Evolutionary conservation across 2,888 invertebrate genomes (phyloP), one percentile per base, ranked within the genome.

Genomic region (Acleris laterana): DNA sequence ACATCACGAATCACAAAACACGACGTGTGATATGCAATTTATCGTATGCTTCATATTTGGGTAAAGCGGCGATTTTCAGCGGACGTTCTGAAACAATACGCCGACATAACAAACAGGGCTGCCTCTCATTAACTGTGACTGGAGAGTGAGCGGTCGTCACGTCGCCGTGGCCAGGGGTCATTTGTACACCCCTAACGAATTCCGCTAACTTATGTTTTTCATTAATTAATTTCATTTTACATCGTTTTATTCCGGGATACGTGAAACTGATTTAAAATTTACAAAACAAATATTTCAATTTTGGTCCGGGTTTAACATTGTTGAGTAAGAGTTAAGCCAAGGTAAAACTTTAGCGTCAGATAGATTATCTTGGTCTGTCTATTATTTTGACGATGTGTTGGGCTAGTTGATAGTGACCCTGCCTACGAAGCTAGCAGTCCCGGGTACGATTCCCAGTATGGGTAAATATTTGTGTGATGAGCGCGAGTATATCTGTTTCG

Each of bases 141-240:
- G 76, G 78, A 80, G 83, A 83, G 80, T 80, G 82, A 85, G 75
- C 81, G 85, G 82, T 80, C 83, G 85, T 86, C 82, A 78, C 79
- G 76, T 78, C 74, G 73, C 44, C 44, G 55, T 76, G 76, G 78
- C 77, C 81, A 76, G 74, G 71, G 74, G 76, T 79, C 84, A 86
- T 87, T 88, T 88, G 85, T 85, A 81, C 78, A 74, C 79, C 82
- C 82, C 80, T 80, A 85, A 85, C 82, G 78, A 84, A 85, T 87
- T 83, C 77, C 72, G 78, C 73, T 78, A 82, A 83, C 78, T 38
- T 83, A 86, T 84, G 83, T 80, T 83, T 87, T 84, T 82, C 82
- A 82, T 85, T 77, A 82, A 88, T 86, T 85, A 83, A 85, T 87
- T 87, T 83, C 76, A 84, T 85, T 85, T 81, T 69, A 71, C 76